Evolutionary conservation across 37 sponge, comb jelly and placozoan species (phyloP).

Genomic region (Agelas oroides): DNA sequence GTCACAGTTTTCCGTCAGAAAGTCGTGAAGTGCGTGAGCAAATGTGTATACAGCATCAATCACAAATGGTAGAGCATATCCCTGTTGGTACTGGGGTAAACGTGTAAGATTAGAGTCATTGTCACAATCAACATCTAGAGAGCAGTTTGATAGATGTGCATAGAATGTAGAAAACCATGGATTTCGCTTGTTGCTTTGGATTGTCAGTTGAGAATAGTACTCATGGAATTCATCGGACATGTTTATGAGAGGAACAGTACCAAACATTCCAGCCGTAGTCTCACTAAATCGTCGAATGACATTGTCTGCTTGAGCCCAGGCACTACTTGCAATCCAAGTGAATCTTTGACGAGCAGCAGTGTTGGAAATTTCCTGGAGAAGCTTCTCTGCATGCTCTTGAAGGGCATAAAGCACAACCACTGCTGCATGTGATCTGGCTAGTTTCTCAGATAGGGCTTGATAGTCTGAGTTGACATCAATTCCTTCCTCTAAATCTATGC

Average conservation of each 20-base stretch:
- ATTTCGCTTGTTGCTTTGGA: slow-evolving; percentile 54
- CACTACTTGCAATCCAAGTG: slow-evolving; percentile 83
- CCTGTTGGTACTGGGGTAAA: slow-evolving; percentile 26
- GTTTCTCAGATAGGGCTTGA: neutral
- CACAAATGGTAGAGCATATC: slow-evolving; percentile 55
- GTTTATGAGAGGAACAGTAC: slow-evolving; percentile 34
- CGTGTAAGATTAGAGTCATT: neutral
- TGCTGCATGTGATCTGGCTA: slow-evolving; percentile 23
- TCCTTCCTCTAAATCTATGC: slow-evolving; percentile 32
- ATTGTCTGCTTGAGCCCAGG: slow-evolving; percentile 52
- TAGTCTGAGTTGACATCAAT: slow-evolving; percentile 1
- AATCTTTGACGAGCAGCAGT: slow-evolving; percentile 6
- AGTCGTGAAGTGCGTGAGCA: slow-evolving; percentile 68
- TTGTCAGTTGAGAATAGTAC: slow-evolving; percentile 50
- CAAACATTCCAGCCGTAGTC: slow-evolving; percentile 54
- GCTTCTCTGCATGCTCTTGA: neutral
- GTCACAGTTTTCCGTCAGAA: slow-evolving; percentile 64
- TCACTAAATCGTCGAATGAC: neutral
- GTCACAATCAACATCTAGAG: neutral
- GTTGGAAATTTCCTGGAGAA: neutral
- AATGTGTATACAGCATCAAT: slow-evolving; percentile 80
- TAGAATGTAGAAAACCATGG: slow-evolving; percentile 63
- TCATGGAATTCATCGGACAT: slow-evolving; percentile 29
- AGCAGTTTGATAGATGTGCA: slow-evolving; percentile 11
- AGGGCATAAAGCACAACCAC: slow-evolving; percentile 49